Base-by-base conservation (phyloP, 2,797 vertebrate genomes). In the Microctenopoma stevenorrisi region DNA sequence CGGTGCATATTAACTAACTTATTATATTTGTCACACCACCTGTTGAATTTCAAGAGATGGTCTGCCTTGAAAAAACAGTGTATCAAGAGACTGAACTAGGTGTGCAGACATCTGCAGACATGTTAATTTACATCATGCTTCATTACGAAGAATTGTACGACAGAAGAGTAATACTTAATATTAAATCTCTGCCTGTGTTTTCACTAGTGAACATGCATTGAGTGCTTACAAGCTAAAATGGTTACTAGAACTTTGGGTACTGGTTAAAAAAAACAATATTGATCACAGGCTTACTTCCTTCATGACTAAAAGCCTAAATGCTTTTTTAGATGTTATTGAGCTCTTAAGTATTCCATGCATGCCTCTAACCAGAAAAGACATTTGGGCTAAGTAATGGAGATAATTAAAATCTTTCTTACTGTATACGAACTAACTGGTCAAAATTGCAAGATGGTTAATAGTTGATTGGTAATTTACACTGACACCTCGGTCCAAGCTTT, bases 351-450 rank as follows among this genome's bases (percentile, higher is more conserved):
- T 71, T 81, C 64, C 47, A 64, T 74, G 75, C 56, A 61, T 25
- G n/a, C 69, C 46, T 79, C 56, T 72, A 62, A 81, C 75, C 66
- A 78, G 59, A 37, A 78, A 73, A 63, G 59, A 47, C 58, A 74
- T 82, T 82, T 52, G 35, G 35, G 68, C n/a, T 40, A 53, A 58
- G 63, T 76, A 54, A 82, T 77, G 70, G 63, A 64, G 73, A 77
- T 76, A 72, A 85, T 88, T 84, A 83, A 69, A 80, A 69, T 70
- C 59, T 56, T 63, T 67, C 40, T 49, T 42, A 43, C 38, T 76
- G 64, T 79, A 80, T 72, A 73, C 79, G 52, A 57, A 68, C 78
- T 68, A 84, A 82, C 8, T 55, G 76, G 62, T 74, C 67, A 70
- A 64, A 85, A 78, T 22, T 63, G 40, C 69, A 49, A 25, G 30